These are phyloP conservation scores for Phragmatobia fuliginosa DNA, from an alignment of 2,888 invertebrate genomes.

Conservation along the genomic window DNA sequence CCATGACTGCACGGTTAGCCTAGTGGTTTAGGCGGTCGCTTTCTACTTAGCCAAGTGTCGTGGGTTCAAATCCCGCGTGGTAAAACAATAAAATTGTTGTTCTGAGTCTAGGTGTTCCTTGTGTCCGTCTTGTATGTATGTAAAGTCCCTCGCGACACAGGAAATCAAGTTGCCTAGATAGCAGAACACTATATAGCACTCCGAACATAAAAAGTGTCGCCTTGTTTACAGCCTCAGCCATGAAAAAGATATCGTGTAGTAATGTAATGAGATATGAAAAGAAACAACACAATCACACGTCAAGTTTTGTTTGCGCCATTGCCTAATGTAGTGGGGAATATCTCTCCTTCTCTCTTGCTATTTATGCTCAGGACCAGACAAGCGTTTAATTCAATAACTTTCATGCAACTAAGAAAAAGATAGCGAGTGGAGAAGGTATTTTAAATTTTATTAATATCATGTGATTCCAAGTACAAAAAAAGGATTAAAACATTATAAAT, in stretches of 20 bases:
- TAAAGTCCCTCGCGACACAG: too few species aligned
- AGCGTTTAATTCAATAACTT: constrained; percentile 81
- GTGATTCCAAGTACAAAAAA: too few species aligned
- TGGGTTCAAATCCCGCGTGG: too few species aligned
- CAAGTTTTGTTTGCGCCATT: constrained; percentile 64
- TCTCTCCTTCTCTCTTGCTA: constrained; percentile 71
- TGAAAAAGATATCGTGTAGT: neutral
- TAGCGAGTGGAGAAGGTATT: neutral
- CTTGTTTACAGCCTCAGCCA: neutral
- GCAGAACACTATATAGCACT: too few species aligned
- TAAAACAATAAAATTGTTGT: too few species aligned
- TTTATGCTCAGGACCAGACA: constrained; percentile 76
- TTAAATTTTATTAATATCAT: neutral
- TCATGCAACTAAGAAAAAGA: constrained; percentile 54
- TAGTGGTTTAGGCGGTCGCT: too few species aligned
- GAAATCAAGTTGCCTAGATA: too few species aligned
- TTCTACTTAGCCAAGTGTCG: too few species aligned
- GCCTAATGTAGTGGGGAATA: constrained; percentile 76
- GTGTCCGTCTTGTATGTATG: too few species aligned
- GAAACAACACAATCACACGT: constrained; percentile 40
- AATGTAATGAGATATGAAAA: constrained; percentile 10
- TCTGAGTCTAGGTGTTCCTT: too few species aligned
- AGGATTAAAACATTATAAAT: too few species aligned
- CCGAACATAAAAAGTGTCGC: neutral
- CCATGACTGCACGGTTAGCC: too few species aligned